Evolutionary conservation across 1,140 invertebrate species (phyloP).

Genomic region (Samia ricini): DNA sequence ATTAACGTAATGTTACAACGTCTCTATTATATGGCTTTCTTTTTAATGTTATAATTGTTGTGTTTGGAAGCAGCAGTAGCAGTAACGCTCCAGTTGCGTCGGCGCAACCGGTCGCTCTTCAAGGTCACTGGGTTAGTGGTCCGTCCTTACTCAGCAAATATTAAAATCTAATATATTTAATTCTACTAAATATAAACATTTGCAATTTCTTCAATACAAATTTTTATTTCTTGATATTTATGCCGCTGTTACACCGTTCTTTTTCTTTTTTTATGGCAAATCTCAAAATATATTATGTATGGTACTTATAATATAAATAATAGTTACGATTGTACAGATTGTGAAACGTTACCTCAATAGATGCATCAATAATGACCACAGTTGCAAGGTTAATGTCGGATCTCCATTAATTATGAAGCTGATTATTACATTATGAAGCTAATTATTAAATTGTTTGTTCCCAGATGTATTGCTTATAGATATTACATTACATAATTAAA

Average conservation of each 20-base stretch:
- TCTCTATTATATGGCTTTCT: constrained; percentile 31
- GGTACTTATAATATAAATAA: background rate
- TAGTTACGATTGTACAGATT: background rate
- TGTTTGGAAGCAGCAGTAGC: constrained; percentile 18
- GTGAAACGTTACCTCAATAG: too few relatives aligned
- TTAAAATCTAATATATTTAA: constrained; percentile 2
- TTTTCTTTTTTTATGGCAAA: background rate
- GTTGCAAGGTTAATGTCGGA: too few relatives aligned
- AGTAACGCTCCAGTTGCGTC: constrained; percentile 29
- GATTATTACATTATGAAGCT: too few relatives aligned
- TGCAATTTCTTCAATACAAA: background rate
- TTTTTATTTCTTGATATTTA: too few relatives aligned
- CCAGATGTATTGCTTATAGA: too few relatives aligned
- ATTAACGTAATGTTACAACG: too few relatives aligned
- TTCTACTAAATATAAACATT: background rate
- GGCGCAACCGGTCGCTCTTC: constrained; percentile 45
- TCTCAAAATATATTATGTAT: background rate
- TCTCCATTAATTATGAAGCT: too few relatives aligned
- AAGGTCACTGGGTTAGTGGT: constrained; percentile 66
- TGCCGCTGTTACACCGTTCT: background rate
- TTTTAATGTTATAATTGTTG: constrained; percentile 33
- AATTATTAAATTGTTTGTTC: too few relatives aligned
- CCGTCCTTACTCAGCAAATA: constrained; percentile 20
- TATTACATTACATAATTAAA: too few relatives aligned
- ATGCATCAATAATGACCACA: too few relatives aligned